Conservation (phyloP, 2,797 vertebrate species). For the Knipowitschia caucasica region DNA sequence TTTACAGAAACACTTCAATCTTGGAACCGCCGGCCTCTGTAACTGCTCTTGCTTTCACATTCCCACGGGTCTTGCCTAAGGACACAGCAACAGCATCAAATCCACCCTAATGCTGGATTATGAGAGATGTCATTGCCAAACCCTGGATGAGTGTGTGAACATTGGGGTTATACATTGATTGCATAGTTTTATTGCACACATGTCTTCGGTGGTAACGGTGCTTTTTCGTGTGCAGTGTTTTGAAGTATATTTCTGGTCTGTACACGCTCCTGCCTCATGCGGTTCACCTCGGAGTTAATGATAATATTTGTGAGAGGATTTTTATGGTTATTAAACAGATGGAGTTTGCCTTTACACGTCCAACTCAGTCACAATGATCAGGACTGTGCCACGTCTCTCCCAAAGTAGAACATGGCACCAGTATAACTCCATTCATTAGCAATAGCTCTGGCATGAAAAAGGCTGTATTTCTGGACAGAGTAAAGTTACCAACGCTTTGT, state of each 20-base stretch:
- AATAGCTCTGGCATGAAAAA: too few species aligned
- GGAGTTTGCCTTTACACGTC: constrained; percentile 49
- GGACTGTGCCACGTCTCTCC: constrained; percentile 43
- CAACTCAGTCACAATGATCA: background rate
- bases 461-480: too few species aligned
- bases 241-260: background rate
- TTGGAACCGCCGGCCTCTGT: background rate
- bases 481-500: too few species aligned
- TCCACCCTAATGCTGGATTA: background rate
- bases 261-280: constrained; percentile 2
- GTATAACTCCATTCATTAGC: too few species aligned
- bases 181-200: background rate
- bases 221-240: background rate
- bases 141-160: background rate
- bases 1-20: background rate
- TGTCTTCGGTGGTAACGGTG: background rate
- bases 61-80: background rate
- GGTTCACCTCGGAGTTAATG: constrained; percentile 38
- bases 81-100: background rate
- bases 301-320: constrained; percentile 29
- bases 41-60: background rate
- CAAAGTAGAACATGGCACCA: constrained; percentile 16
- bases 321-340: constrained; percentile 41
- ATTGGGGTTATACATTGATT: background rate
- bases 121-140: too few species aligned